Percentiles rank a stretch among this genome's conserved stretches.
phyloP scores from a whole-genome alignment of 1,140 invertebrate genomes.

The Liolophura sinensis region DNA sequence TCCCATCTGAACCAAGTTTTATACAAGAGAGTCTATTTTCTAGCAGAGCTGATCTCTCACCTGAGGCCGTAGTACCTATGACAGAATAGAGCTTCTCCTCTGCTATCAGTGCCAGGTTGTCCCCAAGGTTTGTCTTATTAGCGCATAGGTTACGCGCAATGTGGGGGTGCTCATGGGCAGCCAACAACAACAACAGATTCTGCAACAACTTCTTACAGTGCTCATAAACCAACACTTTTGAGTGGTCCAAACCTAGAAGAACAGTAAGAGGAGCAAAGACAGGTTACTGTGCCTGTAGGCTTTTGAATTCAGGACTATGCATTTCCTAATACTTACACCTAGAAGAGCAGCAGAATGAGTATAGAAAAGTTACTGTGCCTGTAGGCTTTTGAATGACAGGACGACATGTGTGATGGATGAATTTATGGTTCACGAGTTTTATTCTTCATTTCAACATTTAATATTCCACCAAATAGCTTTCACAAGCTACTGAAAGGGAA shows the following conservation, averaged over 20 bases:
- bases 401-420: no score
- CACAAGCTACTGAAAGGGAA: no score
- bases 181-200: slow-evolving; percentile 87
- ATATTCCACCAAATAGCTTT: no score
- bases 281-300: neutral
- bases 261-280: neutral
- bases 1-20: no score
- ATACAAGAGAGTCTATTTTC: neutral
- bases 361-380: no score
- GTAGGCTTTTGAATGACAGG: no score
- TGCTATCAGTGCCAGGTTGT: neutral
- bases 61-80: neutral
- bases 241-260: slow-evolving; percentile 67
- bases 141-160: slow-evolving; percentile 84
- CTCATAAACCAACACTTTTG: slow-evolving; percentile 85
- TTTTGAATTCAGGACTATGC: no score
- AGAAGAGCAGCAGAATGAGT: no score
- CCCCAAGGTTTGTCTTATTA: slow-evolving; percentile 63
- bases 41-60: slow-evolving; percentile 6
- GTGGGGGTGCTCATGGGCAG: slow-evolving; percentile 87
- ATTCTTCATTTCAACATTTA: no score
- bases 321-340: no score
- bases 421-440: no score
- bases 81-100: slow-evolving; percentile 6
- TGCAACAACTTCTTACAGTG: slow-evolving; percentile 89